These are phyloP conservation scores for Macropis europaea DNA, from an alignment of 2,888 invertebrate species.

Conservation along the genomic window DNA sequence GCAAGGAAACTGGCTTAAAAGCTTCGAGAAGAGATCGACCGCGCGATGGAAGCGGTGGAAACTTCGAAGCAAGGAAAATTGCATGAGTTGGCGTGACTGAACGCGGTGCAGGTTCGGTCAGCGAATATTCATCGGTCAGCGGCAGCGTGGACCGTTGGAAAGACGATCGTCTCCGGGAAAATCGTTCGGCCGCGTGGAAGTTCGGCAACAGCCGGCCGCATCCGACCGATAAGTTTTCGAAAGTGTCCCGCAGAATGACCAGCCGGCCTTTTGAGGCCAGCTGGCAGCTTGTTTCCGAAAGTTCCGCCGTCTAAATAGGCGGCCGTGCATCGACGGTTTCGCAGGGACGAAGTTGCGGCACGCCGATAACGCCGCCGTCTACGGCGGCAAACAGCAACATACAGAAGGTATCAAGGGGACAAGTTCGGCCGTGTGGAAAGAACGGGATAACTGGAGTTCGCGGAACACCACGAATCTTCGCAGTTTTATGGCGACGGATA, in stretches of 20 bases:
- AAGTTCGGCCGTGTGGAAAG: constrained; percentile 46
- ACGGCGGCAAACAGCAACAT: constrained; percentile 37
- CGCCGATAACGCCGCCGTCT: constrained; percentile 58
- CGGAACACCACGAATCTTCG: no score
- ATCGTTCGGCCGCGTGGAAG: no score
- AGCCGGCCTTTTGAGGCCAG: constrained; percentile 66
- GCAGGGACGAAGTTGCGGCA: constrained; percentile 59
- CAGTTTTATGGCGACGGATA: no score
- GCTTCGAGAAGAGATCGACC: no score
- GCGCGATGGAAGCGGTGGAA: no score
- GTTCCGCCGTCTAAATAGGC: constrained; percentile 70
- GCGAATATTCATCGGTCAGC: no score
- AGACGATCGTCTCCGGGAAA: no score
- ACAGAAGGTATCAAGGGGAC: constrained; percentile 25
- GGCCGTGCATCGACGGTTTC: constrained; percentile 61
- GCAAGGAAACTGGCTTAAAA: no score
- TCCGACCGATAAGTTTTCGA: constrained; percentile 57
- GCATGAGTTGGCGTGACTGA: no score
- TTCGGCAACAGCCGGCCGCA: constrained; percentile 44
- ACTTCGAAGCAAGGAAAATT: no score
- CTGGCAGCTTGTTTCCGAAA: constrained; percentile 65
- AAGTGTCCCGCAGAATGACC: constrained; percentile 54
- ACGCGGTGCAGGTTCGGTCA: no score
- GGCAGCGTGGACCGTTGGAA: no score
- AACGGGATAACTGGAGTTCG: constrained; percentile 31